phyloP scores from a whole-genome alignment of 2,797 vertebrate species.

The Chromis chromis region DNA sequence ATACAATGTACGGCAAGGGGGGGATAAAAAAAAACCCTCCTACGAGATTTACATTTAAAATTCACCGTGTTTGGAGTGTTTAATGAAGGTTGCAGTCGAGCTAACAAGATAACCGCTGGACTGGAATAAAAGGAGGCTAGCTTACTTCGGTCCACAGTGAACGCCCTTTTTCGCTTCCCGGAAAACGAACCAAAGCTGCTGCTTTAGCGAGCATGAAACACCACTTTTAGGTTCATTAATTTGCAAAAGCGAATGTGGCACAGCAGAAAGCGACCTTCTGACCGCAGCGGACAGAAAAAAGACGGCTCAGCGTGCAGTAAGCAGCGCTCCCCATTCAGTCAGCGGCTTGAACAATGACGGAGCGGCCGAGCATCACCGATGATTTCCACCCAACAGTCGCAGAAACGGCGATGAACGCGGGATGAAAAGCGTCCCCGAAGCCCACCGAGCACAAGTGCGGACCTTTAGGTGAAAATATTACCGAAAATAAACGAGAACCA shows the following conservation, averaged over 20 bases:
- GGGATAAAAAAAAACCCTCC: background rate
- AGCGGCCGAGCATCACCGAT: slow-evolving; percentile 59
- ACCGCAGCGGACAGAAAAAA: background rate
- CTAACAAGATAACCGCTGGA: background rate
- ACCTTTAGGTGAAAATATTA: background rate
- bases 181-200: slow-evolving; percentile 49
- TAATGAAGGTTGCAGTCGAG: too few species aligned
- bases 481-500: slow-evolving; percentile 33
- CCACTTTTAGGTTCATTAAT: background rate
- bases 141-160: slow-evolving; percentile 65
- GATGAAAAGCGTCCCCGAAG: background rate
- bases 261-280: rapidly evolving
- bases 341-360: slow-evolving; percentile 76
- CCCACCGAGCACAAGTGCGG: background rate
- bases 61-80: background rate
- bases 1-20: background rate
- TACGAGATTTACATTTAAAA: background rate
- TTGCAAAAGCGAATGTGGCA: rapidly evolving
- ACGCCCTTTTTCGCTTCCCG: slow-evolving; percentile 81
- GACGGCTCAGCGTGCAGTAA: slow-evolving; percentile 24
- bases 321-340: slow-evolving; percentile 48
- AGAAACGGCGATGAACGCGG: background rate
- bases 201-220: background rate
- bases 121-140: slow-evolving; percentile 43
- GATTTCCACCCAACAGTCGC: slow-evolving; percentile 27